Evolutionary conservation across 35 echinoderm and acorn worm species (phyloP).

Genomic region (Hemicentrotus pulcherrimus): DNA sequence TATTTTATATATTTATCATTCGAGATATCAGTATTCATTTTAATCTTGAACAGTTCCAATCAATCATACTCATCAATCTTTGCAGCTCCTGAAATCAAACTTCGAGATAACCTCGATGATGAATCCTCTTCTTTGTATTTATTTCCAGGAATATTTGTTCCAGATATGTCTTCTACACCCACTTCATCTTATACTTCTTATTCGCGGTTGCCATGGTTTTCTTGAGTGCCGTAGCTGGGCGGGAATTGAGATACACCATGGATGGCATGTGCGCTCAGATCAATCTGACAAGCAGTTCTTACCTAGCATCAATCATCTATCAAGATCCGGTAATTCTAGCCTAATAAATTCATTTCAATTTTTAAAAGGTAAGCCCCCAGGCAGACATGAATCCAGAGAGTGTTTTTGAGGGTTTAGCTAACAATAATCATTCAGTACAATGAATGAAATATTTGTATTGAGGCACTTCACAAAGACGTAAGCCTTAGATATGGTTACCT

Average conservation of each 20-base stretch:
- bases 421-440: too few species aligned
- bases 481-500: too few species aligned
- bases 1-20: background rate
- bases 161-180: background rate
- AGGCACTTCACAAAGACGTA: too few species aligned
- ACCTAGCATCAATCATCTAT: constrained; percentile 11
- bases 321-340: background rate
- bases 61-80: background rate
- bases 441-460: too few species aligned
- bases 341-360: background rate
- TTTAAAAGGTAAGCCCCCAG: background rate
- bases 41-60: background rate
- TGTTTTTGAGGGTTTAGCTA: too few species aligned
- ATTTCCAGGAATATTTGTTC: background rate
- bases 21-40: background rate
- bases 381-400: too few species aligned
- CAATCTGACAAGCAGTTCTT: background rate
- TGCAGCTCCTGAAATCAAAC: background rate
- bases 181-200: background rate
- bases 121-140: background rate
- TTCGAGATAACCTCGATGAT: background rate
- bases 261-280: background rate
- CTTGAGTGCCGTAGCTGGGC: background rate
- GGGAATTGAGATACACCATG: background rate
- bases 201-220: background rate